Conservation (phyloP, 2,113 vertebrate species). For the Hystrix brachyura region DNA sequence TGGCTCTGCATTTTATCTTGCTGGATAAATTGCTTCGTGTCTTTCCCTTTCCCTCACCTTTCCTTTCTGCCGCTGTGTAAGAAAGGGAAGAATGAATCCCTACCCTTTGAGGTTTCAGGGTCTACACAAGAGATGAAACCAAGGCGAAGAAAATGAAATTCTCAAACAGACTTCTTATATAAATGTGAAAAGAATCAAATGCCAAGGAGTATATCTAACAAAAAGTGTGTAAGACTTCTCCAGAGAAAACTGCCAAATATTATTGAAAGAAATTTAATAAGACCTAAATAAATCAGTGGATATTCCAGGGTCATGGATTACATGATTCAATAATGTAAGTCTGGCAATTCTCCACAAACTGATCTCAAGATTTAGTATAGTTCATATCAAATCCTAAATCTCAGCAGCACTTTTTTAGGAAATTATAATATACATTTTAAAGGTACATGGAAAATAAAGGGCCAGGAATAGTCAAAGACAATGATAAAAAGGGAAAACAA, state of each 20-base stretch:
- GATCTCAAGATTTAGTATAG: background rate
- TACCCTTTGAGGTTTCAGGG: background rate
- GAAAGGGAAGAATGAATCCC: background rate
- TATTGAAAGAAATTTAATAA: background rate
- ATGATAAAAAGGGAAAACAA: background rate
- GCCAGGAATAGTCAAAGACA: background rate
- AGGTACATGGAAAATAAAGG: background rate
- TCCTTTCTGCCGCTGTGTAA: constrained; percentile 1
- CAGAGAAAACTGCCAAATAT: constrained; percentile 30
- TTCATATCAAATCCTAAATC: background rate
- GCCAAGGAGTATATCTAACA: background rate
- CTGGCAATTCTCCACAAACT: background rate
- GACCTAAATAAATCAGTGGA: background rate
- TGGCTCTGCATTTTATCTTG: constrained; percentile 28
- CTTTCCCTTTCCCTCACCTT: background rate
- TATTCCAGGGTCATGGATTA: background rate
- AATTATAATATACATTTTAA: background rate
- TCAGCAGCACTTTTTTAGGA: background rate
- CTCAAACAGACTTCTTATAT: constrained; percentile 1
- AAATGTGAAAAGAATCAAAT: constrained; percentile 11
- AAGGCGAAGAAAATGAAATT: constrained; percentile 40
- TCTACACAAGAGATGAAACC: background rate
- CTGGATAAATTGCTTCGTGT: constrained; percentile 13
- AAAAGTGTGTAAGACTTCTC: background rate
- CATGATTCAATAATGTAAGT: background rate